These are phyloP conservation scores for Urosaurus nigricauda DNA, from an alignment of 2,797 vertebrate species.

Conservation along the genomic window DNA sequence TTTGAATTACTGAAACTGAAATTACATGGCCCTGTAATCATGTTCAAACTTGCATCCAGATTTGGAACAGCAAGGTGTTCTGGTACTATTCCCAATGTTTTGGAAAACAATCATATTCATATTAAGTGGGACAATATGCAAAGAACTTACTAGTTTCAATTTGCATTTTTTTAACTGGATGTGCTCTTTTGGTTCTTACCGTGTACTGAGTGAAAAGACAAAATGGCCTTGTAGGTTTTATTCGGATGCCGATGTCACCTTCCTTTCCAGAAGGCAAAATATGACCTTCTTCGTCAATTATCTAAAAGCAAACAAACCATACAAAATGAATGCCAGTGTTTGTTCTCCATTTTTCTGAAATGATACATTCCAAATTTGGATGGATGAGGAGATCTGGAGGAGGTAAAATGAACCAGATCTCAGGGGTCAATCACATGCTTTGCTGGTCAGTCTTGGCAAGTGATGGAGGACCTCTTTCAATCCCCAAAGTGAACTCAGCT, in stretches of 20 bases:
- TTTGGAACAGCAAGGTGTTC: not conserved
- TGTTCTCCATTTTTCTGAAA: not conserved
- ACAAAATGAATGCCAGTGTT: conserved; percentile 18
- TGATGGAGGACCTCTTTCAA: too few species aligned
- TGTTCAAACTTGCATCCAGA: not conserved
- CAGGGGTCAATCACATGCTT: not conserved
- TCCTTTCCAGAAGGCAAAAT: conserved; percentile 81
- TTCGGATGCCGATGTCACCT: conserved; percentile 84
- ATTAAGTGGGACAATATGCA: not conserved
- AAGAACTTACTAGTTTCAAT: too few species aligned
- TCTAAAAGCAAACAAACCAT: conserved; percentile 74
- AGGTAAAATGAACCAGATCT: not conserved
- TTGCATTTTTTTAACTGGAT: not conserved
- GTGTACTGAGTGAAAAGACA: conserved; percentile 84
- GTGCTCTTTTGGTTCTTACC: conserved; percentile 67
- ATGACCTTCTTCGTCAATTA: conserved; percentile 81
- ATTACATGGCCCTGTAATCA: too few species aligned
- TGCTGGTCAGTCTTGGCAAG: too few species aligned
- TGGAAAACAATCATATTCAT: not conserved
- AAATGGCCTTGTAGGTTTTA: conserved; percentile 79
- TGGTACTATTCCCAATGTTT: not conserved
- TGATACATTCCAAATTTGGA: not conserved
- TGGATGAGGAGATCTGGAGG: too few species aligned
- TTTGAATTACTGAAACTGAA: not conserved
- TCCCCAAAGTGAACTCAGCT: too few species aligned